Conservation (phyloP, 2,888 invertebrate genomes). For the Protodeltote pygarga region DNA sequence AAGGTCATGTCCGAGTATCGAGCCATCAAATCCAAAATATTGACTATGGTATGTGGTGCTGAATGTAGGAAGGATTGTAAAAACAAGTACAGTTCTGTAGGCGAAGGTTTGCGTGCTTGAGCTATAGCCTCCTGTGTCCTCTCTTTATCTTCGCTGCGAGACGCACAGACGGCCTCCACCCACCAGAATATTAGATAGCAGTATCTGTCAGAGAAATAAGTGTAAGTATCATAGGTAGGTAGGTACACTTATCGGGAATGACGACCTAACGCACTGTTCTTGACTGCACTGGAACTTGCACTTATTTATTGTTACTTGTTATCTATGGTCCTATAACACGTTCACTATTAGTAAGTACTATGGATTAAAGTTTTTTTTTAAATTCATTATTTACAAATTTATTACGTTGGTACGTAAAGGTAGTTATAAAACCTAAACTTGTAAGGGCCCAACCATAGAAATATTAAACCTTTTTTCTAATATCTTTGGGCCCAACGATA, state of each 20-base stretch:
- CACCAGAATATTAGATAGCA: constrained; percentile 92
- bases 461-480: no score
- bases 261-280: no score
- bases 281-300: no score
- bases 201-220: constrained; percentile 80
- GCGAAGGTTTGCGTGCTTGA: constrained; percentile 88
- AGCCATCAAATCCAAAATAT: constrained; percentile 87
- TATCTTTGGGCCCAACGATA: no score
- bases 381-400: no score
- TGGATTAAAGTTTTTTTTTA: no score
- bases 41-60: constrained; percentile 90
- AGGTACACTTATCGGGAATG: constrained; percentile 4
- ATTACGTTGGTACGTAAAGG: no score
- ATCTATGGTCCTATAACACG: no score
- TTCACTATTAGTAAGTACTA: no score
- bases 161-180: constrained; percentile 89
- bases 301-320: no score
- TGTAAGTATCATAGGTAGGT: constrained; percentile 3
- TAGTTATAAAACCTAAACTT: no score
- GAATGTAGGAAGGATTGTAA: constrained; percentile 93
- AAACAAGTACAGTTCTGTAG: constrained; percentile 92
- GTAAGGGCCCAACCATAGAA: no score
- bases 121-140: constrained; percentile 87
- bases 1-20: constrained; percentile 84
- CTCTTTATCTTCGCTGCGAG: constrained; percentile 82